A percentile compares a stretch with the other conserved stretches of the same genome.
phyloP scores from a whole-genome alignment of 1,140 invertebrate species.

The Brachionus plicatilis region DNA sequence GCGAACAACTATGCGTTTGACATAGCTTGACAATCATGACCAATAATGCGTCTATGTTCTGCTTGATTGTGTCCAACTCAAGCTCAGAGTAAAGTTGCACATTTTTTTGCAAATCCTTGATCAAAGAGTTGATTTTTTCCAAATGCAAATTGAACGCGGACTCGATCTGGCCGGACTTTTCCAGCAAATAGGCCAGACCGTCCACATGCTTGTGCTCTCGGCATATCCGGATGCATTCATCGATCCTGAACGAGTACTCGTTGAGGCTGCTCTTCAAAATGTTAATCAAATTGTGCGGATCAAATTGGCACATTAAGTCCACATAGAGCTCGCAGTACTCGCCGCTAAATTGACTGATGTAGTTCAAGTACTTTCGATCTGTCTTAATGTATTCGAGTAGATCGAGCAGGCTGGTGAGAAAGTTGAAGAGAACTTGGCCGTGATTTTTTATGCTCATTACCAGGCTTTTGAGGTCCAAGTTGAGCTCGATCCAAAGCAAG shows the following conservation, averaged over 20 bases:
- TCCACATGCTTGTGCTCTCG: constrained; percentile 55
- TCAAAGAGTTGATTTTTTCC: constrained; percentile 45
- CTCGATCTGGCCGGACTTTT: constrained; percentile 59
- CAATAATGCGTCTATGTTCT: constrained; percentile 1
- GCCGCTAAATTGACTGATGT: constrained; percentile 47
- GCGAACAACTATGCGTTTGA: constrained; percentile 20
- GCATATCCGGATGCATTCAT: constrained; percentile 49
- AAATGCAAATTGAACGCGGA: constrained; percentile 58
- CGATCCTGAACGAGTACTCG: constrained; percentile 47
- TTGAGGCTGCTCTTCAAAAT: constrained; percentile 46
- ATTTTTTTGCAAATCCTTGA: background rate
- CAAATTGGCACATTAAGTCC: constrained; percentile 65
- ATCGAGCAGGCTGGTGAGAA: background rate
- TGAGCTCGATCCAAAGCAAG: constrained; percentile 31
- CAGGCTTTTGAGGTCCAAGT: background rate
- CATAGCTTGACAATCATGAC: constrained; percentile 1
- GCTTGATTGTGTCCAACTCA: background rate
- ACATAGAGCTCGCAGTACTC: constrained; percentile 58
- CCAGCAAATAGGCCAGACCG: constrained; percentile 59
- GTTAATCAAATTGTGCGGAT: constrained; percentile 57
- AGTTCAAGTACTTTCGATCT: constrained; percentile 42
- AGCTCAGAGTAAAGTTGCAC: background rate
- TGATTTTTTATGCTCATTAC: background rate
- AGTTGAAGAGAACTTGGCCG: background rate
- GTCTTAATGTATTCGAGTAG: constrained; percentile 1